A percentile compares a stretch with the other conserved stretches of the same genome.
These are phyloP conservation scores for Alligator sinensis DNA, from an alignment of 2,113 vertebrate species.

Conservation along the genomic window DNA sequence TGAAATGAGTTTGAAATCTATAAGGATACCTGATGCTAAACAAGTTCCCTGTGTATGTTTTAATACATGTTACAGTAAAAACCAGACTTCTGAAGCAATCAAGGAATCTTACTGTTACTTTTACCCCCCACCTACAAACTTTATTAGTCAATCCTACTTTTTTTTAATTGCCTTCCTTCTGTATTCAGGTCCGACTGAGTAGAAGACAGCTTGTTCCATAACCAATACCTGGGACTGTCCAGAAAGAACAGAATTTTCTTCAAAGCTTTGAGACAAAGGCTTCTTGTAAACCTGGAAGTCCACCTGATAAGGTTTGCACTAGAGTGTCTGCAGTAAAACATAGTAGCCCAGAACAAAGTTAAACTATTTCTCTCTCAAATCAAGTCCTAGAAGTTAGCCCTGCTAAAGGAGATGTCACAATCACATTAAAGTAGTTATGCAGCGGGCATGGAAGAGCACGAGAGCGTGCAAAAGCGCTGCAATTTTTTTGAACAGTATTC, in stretches of 20 bases:
- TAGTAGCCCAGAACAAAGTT: not conserved
- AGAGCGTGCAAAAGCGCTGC: not conserved
- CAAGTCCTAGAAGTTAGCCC: not conserved
- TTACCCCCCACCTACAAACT: not conserved
- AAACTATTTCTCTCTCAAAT: not conserved
- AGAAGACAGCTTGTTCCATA: not conserved
- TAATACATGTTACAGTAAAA: not conserved
- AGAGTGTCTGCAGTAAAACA: not conserved
- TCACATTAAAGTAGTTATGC: fast-evolving
- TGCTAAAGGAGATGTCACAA: not conserved
- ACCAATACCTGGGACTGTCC: not conserved
- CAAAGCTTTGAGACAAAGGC: not conserved
- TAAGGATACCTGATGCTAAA: too few species aligned
- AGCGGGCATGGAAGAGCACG: not conserved
- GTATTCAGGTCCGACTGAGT: not conserved
- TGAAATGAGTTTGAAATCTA: not conserved
- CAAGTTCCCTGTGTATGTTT: not conserved
- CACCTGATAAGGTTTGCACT: not conserved
- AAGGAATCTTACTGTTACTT: not conserved
- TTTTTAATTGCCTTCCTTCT: not conserved
- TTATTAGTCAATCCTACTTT: not conserved
- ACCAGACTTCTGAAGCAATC: not conserved
- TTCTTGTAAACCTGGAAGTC: not conserved
- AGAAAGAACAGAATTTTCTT: not conserved
- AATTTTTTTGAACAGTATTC: not conserved